phyloP scores from a whole-genome alignment of 2,113 vertebrate species.

The Equus przewalskii region DNA sequence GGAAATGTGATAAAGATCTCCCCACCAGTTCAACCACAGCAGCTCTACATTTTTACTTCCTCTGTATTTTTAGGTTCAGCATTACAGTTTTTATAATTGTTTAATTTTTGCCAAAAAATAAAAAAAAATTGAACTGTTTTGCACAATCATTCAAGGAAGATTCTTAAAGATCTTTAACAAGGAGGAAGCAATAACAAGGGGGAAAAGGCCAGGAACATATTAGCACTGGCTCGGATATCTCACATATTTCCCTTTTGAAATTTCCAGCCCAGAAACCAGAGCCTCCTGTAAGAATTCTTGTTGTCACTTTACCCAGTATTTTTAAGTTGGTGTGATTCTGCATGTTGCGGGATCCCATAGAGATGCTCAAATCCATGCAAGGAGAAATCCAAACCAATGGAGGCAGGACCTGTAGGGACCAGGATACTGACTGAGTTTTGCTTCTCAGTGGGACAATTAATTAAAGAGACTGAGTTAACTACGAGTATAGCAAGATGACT shows the following conservation, averaged over 20 bases:
- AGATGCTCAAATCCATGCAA: slow-evolving; percentile 94
- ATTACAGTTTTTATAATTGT: slow-evolving; percentile 35
- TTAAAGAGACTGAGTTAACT: slow-evolving; percentile 5
- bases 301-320: slow-evolving; percentile 92
- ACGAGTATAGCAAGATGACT: not conserved
- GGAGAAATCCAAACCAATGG: slow-evolving; percentile 94
- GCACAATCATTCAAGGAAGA: not conserved
- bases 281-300: not conserved
- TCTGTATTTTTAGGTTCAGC: slow-evolving; percentile 33
- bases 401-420: slow-evolving; percentile 90
- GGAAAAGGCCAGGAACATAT: not conserved
- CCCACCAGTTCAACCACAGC: not conserved
- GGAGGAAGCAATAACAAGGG: not conserved
- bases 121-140: slow-evolving; percentile 43
- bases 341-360: slow-evolving; percentile 95
- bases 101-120: slow-evolving; percentile 1
- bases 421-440: slow-evolving; percentile 61
- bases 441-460: slow-evolving; percentile 38
- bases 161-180: slow-evolving; percentile 25
- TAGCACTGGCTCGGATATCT: not conserved
- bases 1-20: not conserved
- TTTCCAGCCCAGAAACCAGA: slow-evolving; percentile 29
- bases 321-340: slow-evolving; percentile 93
- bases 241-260: not conserved
- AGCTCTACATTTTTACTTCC: not conserved